phyloP scores from a whole-genome alignment of 2,888 invertebrate species.

The Nomada lathburiana region DNA sequence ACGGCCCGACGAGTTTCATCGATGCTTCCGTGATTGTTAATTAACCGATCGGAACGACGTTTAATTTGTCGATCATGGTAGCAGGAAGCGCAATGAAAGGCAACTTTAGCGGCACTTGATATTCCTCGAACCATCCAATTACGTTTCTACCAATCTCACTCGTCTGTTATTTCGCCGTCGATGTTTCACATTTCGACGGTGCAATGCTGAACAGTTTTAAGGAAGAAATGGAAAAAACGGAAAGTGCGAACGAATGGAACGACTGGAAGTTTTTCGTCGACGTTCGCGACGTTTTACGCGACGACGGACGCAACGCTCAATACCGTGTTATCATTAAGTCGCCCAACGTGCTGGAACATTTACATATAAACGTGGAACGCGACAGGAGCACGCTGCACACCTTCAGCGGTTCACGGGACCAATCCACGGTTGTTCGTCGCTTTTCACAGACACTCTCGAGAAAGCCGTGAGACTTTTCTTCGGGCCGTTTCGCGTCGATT shows the following conservation, averaged over 20 bases:
- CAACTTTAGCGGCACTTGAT: background rate
- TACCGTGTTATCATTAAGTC: constrained; percentile 49
- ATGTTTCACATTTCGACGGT: background rate
- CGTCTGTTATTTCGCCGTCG: background rate
- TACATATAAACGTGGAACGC: constrained; percentile 45
- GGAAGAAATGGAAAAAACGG: no score
- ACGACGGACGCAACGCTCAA: constrained; percentile 14
- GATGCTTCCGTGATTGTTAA: constrained; percentile 29
- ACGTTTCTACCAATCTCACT: background rate
- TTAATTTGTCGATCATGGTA: background rate
- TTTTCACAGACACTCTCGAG: constrained; percentile 39
- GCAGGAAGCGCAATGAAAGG: background rate
- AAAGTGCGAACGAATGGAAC: background rate
- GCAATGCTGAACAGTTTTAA: background rate
- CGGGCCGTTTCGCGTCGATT: constrained; percentile 15
- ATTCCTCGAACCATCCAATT: background rate
- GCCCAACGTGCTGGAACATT: constrained; percentile 41
- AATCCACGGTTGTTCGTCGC: constrained; percentile 60
- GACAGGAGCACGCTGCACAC: constrained; percentile 1
- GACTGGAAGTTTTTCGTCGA: background rate
- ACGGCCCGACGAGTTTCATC: constrained; percentile 19
- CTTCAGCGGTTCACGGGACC: constrained; percentile 50
- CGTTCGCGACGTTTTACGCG: constrained; percentile 38
- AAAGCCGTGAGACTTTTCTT: constrained; percentile 21
- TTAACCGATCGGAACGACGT: constrained; percentile 1